Percentiles rank a stretch among this genome's conserved stretches.
These are phyloP conservation scores for Cyphomyrmex costatus DNA, from an alignment of 1,140 invertebrate species.

Conservation along the genomic window DNA sequence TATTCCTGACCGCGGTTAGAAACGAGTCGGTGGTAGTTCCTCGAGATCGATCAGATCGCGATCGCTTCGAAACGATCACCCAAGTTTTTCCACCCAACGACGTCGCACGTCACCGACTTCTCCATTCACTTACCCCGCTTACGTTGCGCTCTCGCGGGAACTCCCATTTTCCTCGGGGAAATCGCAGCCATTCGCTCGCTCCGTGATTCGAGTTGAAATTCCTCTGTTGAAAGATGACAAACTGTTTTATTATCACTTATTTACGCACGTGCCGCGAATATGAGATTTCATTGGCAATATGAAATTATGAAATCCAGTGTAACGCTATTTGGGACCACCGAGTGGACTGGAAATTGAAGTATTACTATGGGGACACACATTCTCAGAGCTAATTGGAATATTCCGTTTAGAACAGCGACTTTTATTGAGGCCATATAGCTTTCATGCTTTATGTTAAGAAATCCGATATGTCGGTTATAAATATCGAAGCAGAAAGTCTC, in stretches of 20 bases:
- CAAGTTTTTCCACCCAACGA: slow-evolving; percentile 31
- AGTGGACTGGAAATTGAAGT: slow-evolving; percentile 32
- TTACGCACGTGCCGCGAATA: slow-evolving; percentile 2
- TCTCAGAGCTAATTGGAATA: slow-evolving; percentile 45
- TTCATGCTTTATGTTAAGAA: slow-evolving; percentile 21
- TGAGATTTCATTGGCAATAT: not conserved
- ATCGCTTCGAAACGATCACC: slow-evolving; percentile 32
- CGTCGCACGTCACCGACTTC: slow-evolving; percentile 16
- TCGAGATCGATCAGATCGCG: slow-evolving; percentile 41
- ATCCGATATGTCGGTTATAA: slow-evolving; percentile 20
- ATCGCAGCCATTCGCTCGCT: slow-evolving; percentile 1
- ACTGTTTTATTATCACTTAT: slow-evolving; percentile 3
- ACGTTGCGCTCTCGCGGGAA: slow-evolving; percentile 18
- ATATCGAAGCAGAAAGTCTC: slow-evolving; percentile 33
- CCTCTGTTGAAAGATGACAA: slow-evolving; percentile 32
- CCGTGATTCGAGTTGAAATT: not conserved
- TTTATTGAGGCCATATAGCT: slow-evolving; percentile 26
- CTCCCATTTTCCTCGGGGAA: slow-evolving; percentile 40
- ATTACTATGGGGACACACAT: slow-evolving; percentile 1
- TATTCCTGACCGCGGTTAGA: slow-evolving; percentile 47
- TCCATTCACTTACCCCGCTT: slow-evolving; percentile 54
- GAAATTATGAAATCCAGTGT: not conserved
- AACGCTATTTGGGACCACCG: slow-evolving; percentile 20
- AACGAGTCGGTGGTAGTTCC: slow-evolving; percentile 1
- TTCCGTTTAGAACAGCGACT: slow-evolving; percentile 1